A percentile compares a stretch with the other conserved stretches of the same genome.
Conservation (phyloP, 2,113 vertebrate genomes). For the Rhea pennata region DNA sequence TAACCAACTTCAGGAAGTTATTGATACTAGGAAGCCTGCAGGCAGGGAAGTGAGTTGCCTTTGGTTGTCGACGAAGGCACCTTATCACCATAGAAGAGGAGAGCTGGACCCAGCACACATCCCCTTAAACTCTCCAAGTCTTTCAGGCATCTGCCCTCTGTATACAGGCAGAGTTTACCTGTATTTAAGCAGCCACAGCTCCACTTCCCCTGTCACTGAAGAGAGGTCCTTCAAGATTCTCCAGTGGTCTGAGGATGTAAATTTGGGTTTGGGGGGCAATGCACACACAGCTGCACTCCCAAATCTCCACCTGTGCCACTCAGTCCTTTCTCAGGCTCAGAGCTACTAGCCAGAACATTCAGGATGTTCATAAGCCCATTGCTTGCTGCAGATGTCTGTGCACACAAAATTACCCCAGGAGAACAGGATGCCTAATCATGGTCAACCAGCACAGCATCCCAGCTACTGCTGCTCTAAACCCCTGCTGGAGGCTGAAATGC, state of each 20-base stretch:
- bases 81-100: neutral
- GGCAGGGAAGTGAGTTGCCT: neutral
- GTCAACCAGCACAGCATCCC: neutral
- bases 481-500: neutral
- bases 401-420: neutral
- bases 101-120: neutral
- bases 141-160: neutral
- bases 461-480: neutral
- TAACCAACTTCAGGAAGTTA: neutral
- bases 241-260: neutral
- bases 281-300: neutral
- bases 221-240: neutral
- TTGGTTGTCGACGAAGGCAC: conserved; percentile 36
- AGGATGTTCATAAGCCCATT: rapidly evolving
- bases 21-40: neutral
- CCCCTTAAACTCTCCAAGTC: neutral
- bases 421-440: neutral
- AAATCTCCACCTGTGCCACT: neutral
- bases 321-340: neutral
- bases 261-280: neutral
- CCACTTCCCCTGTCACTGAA: rapidly evolving
- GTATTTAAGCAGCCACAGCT: neutral
- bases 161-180: neutral
- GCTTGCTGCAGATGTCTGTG: too few relatives aligned
- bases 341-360: neutral